Evolutionary conservation across 2,888 invertebrate species (phyloP).

Genomic region (Eupithecia tripunctaria): DNA sequence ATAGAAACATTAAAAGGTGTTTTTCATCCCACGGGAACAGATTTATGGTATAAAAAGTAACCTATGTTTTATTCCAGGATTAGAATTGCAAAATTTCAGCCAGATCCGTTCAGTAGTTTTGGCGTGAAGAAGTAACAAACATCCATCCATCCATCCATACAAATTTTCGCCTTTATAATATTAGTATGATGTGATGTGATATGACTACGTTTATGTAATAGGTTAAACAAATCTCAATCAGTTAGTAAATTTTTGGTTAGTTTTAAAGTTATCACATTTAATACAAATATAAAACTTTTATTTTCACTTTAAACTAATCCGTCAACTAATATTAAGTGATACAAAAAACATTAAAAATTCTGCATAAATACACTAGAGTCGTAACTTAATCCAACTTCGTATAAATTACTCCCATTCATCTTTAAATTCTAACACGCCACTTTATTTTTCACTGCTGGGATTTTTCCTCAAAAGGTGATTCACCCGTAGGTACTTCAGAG

Average conservation of each 20-base stretch:
- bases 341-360: neutral
- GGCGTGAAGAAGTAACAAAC: no score
- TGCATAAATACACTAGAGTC: neutral
- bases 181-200: no score
- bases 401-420: slow-evolving; percentile 15
- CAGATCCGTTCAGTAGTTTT: no score
- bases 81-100: no score
- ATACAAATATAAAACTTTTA: neutral
- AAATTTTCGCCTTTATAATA: no score
- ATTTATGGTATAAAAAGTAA: no score
- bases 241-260: neutral
- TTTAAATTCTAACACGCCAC: slow-evolving; percentile 8
- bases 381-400: slow-evolving; percentile 16
- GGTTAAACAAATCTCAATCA: neutral
- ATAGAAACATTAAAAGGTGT: no score
- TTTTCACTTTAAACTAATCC: neutral
- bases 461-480: slow-evolving; percentile 25
- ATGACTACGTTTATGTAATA: neutral
- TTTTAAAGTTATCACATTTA: neutral
- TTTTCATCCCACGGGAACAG: no score
- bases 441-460: neutral
- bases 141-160: no score
- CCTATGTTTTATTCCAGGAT: no score
- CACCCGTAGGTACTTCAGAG: slow-evolving; percentile 22
- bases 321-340: neutral